Conservation (phyloP, 2,888 invertebrate species). For the Nebria brevicollis region DNA sequence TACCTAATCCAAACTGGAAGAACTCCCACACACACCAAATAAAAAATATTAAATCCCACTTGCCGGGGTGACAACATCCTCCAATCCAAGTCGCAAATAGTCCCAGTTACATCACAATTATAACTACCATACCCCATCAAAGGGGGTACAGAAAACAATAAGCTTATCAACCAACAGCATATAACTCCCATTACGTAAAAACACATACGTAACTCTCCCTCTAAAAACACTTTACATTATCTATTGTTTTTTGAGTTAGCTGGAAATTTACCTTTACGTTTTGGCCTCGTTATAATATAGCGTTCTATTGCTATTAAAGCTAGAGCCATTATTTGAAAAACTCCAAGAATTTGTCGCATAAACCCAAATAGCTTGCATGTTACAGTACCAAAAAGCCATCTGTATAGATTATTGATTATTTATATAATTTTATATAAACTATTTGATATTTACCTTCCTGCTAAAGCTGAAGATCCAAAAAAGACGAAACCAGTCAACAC, state of each 20-base stretch:
- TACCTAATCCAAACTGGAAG: constrained; percentile 65
- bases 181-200: constrained; percentile 26
- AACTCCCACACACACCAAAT: constrained; percentile 63
- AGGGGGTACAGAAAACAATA: constrained; percentile 35
- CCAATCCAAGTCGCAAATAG: constrained; percentile 65
- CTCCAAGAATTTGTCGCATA: constrained; percentile 67
- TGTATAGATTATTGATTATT: constrained; percentile 55
- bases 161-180: constrained; percentile 24
- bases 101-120: constrained; percentile 66
- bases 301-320: constrained; percentile 66
- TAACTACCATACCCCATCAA: constrained; percentile 54
- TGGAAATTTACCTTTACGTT: constrained; percentile 62
- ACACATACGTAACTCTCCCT: constrained; percentile 19
- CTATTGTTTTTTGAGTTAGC: constrained; percentile 27
- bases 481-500: constrained; percentile 67
- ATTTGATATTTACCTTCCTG: constrained; percentile 62
- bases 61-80: constrained; percentile 63
- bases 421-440: not conserved
- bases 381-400: constrained; percentile 68
- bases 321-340: constrained; percentile 66
- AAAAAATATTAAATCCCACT: constrained; percentile 64
- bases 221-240: not conserved
- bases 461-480: constrained; percentile 66
- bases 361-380: constrained; percentile 69
- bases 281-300: constrained; percentile 64